Evolutionary conservation across 2,888 invertebrate species (phyloP), one percentile per base, ranked within the genome.

Genomic region (Alloplasta piceator): DNA sequence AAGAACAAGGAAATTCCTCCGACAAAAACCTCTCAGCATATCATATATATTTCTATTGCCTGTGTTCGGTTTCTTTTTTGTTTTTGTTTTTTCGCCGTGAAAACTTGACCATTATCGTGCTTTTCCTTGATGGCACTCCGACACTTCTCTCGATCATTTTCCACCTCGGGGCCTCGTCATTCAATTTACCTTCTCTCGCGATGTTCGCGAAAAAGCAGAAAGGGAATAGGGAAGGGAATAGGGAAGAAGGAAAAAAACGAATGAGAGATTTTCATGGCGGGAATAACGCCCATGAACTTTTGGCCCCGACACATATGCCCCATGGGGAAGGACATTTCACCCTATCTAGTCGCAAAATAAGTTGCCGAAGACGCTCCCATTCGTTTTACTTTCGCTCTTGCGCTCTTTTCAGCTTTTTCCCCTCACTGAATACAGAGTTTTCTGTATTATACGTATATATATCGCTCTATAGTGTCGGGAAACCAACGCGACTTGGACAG

Each of bases 351-450:
- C 60, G 56, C 39, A 67, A 77, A 79, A 82, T 82, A 81, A 84
- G 66, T 81, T 73, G 75, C 74, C 41, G 36, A 56, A 71, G 67
- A 61, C 60, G 41, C 64, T 56, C 77, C 76, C 1, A 81, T 82
- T 82, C 75, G 68, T 80, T 84, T 81, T 82, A 79, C 77, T 82
- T 78, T 81, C 68, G 61, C 66, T 36, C 38, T 39, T 48, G 14
- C 9, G 10, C 9, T 52, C 16, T 7, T 36, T 55, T 26, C 36
- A 56, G 36, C 63, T 56, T 56, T 56, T 10, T 36, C n/a, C 26
- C 5, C 16, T 38, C 43, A 43, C 43, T 43, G 10, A 43, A 43
- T 43, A 6, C 43, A 10, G 43, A 10, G 10, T 6, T 10, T 9
- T 9, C 43, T 9, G 6, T 43, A 43, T 41, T 7, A 5, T 41